Conservation (phyloP, 2,113 vertebrate species). For the Cynopterus brachyotis region DNA sequence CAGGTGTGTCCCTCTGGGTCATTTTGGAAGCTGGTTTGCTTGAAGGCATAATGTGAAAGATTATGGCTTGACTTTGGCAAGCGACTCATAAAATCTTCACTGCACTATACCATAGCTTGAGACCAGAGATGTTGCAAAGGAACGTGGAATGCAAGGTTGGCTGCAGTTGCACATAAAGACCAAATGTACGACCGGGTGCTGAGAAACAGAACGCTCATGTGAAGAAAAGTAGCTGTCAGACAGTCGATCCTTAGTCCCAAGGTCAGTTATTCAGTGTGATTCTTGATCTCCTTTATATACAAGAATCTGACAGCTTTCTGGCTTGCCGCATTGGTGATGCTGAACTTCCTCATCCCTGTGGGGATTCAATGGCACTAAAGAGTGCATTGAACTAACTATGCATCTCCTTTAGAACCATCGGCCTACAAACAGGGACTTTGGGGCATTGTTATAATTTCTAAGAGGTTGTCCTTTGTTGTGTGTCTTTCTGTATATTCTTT, state of each 20-base stretch:
- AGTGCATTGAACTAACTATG: slow-evolving; percentile 93
- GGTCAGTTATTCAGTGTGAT: slow-evolving; percentile 80
- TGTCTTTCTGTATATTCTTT: slow-evolving; percentile 94
- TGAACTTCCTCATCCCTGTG: slow-evolving; percentile 90
- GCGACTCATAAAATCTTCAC: slow-evolving; percentile 93
- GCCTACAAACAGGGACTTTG: slow-evolving; percentile 92
- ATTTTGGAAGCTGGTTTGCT: slow-evolving; percentile 92
- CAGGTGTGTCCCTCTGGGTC: slow-evolving; percentile 65
- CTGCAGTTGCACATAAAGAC: slow-evolving; percentile 85
- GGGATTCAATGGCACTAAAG: slow-evolving; percentile 91
- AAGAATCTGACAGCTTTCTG: slow-evolving; percentile 94
- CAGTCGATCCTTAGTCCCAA: slow-evolving; percentile 47
- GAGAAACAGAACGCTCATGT: slow-evolving; percentile 85
- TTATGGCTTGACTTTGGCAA: slow-evolving; percentile 88
- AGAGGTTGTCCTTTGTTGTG: slow-evolving; percentile 92
- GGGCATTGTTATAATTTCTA: slow-evolving; percentile 90
- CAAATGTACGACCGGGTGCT: slow-evolving; percentile 83
- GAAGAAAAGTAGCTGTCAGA: slow-evolving; percentile 52
- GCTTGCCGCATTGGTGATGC: slow-evolving; percentile 92
- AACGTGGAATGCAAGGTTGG: slow-evolving; percentile 84
- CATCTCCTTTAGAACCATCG: slow-evolving; percentile 92
- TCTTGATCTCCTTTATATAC: slow-evolving; percentile 89
- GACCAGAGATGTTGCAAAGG: slow-evolving; percentile 80
- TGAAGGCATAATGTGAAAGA: slow-evolving; percentile 89
- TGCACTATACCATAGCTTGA: slow-evolving; percentile 88